Conservation (phyloP, 1,140 invertebrate species). For the Lucilia sericata region DNA sequence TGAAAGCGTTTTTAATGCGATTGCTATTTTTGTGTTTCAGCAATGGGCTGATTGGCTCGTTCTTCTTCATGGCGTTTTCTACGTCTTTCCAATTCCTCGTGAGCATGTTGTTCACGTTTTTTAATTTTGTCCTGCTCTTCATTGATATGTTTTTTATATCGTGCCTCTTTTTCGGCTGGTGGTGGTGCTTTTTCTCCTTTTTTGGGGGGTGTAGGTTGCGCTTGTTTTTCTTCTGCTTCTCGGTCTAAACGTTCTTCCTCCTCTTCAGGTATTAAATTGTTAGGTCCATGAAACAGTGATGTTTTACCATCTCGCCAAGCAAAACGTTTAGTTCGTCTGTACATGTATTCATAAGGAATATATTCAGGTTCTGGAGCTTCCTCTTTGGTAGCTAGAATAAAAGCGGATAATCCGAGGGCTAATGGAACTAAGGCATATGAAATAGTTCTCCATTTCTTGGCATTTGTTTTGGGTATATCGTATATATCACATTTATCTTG, state of each 20-base stretch:
- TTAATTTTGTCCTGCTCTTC: background rate
- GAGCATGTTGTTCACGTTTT: background rate
- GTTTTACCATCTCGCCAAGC: slow-evolving; percentile 88
- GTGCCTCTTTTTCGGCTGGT: background rate
- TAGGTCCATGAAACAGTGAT: slow-evolving; percentile 76
- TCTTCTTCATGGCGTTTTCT: background rate
- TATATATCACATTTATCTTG: background rate
- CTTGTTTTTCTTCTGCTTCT: background rate
- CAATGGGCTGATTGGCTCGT: background rate
- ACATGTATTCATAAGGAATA: slow-evolving; percentile 77
- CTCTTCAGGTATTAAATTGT: slow-evolving; percentile 30
- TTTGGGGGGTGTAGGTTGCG: background rate
- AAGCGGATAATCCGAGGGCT: slow-evolving; percentile 46
- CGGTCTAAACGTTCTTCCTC: background rate
- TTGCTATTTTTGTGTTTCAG: too few species aligned
- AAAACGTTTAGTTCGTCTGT: slow-evolving; percentile 77
- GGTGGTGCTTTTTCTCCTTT: background rate
- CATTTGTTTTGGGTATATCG: background rate
- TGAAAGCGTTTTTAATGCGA: too few species aligned
- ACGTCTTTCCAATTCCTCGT: background rate
- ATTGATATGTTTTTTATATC: background rate
- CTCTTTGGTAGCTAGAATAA: slow-evolving; percentile 46
- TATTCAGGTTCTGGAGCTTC: slow-evolving; percentile 71
- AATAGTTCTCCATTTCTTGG: background rate
- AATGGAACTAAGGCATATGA: background rate